Evolutionary conservation across 2,113 vertebrate species (phyloP), one percentile per base, ranked within the genome.

Genomic region (Acanthochromis polyacanthus): DNA sequence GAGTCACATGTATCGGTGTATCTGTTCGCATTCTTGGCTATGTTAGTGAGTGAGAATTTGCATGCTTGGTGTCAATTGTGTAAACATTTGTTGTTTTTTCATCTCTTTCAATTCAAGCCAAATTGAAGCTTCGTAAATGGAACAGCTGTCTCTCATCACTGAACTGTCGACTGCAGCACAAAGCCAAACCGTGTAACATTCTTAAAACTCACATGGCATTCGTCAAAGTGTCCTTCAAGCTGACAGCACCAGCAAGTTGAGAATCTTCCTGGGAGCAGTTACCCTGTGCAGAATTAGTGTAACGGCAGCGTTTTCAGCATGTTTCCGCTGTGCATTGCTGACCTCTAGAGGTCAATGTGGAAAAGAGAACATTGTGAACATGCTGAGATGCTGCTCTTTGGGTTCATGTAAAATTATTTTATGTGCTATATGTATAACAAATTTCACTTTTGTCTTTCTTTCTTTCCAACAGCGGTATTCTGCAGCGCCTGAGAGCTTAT

Each of bases 401-500:
- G 12, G 40, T 25, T 25, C 2, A 25, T 25, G 25, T 25, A 25
- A 25, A 3, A 25, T n/a, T n/a, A 25, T 25, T 25, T 25, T 32
- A 2, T 4, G 22, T 36, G 16, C 10, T 19, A 3, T n/a, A 10
- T 50, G 19, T 62, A n/a, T n/a, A 30, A 51, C 20, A 22, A 58
- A n/a, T 61, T 11, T 8, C 56, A 15, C 23, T 15, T 56, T 55
- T 59, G 2, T 65, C 28, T 75, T 2, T 43, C 17, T 78, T 51
- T 68, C 12, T 89, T 56, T 80, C 57, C 68, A 23, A 45, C 55
- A 96, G 95, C 46, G 83, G 74, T 55, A 68, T 96, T 19, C 56
- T 91, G 75, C 91, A 94, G 70, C 87, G 90, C 61, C 75, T 96
- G 57, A 52, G 63, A 58, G 88, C 77, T 2, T 95, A 93, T 28